These are phyloP conservation scores for Drosophila malerkotliana DNA, from an alignment of 1,140 invertebrate genomes.

Conservation along the genomic window DNA sequence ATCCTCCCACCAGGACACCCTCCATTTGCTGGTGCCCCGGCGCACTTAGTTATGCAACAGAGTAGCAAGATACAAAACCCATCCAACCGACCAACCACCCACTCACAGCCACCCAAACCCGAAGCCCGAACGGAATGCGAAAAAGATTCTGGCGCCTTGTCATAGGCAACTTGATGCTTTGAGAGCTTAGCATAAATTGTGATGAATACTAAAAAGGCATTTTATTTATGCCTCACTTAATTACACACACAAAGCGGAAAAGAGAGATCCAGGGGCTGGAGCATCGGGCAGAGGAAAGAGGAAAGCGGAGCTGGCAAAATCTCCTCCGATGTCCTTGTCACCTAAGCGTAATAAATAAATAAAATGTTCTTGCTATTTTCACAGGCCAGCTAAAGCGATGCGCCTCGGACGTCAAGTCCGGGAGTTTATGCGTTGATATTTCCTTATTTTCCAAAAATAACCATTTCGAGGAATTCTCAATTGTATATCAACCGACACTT, in stretches of 20 bases:
- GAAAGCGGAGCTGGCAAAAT: constrained; percentile 18
- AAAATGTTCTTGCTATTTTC: constrained; percentile 61
- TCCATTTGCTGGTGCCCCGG: constrained; percentile 29
- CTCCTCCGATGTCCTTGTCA: constrained; percentile 68
- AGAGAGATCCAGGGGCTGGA: constrained; percentile 5
- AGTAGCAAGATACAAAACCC: constrained; percentile 48
- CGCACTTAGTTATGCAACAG: constrained; percentile 77
- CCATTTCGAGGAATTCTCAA: neutral
- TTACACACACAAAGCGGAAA: constrained; percentile 65
- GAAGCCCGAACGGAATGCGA: constrained; percentile 19
- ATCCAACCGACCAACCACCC: constrained; percentile 14
- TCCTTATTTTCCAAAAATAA: neutral
- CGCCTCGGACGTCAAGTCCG: neutral
- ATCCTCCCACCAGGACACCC: constrained; percentile 26
- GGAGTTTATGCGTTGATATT: constrained; percentile 27
- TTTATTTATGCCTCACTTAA: constrained; percentile 81
- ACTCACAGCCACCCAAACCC: constrained; percentile 8
- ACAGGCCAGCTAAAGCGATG: constrained; percentile 31
- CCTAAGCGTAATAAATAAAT: constrained; percentile 76
- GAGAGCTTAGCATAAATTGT: constrained; percentile 84
- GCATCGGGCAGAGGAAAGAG: constrained; percentile 5
- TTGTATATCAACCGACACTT: too few species aligned
- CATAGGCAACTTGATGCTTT: constrained; percentile 74
- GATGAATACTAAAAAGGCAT: constrained; percentile 84
- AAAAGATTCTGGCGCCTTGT: constrained; percentile 51